phyloP scores from a whole-genome alignment of 2,888 invertebrate genomes.

The Torymus texanus region DNA sequence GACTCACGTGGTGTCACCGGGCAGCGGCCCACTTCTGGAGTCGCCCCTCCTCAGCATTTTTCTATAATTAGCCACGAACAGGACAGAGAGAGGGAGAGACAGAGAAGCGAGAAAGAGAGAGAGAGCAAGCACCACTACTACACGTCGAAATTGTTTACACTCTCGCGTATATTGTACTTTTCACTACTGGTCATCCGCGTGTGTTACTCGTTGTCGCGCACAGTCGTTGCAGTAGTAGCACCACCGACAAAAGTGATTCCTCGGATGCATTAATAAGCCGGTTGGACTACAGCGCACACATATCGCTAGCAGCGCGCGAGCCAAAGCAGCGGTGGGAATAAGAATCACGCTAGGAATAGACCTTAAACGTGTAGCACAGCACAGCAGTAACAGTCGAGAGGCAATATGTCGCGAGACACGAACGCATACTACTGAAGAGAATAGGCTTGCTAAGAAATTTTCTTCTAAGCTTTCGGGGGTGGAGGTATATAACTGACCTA shows the following conservation, averaged over 20 bases:
- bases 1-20: too few relatives aligned
- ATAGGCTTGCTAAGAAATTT: slow-evolving; percentile 55
- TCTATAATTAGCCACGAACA: background rate
- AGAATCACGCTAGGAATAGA: slow-evolving; percentile 65
- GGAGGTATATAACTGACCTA: background rate
- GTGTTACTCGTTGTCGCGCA: slow-evolving; percentile 47
- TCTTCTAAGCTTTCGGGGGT: slow-evolving; percentile 34
- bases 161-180: slow-evolving; percentile 7
- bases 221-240: background rate
- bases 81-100: too few relatives aligned
- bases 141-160: slow-evolving; percentile 27
- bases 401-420: background rate
- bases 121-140: too few relatives aligned
- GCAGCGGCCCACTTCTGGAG: background rate
- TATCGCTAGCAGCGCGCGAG: background rate
- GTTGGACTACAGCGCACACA: background rate
- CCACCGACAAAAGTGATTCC: slow-evolving; percentile 25
- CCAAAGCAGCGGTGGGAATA: slow-evolving; percentile 62
- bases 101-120: too few relatives aligned
- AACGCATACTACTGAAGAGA: slow-evolving; percentile 55
- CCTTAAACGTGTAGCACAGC: slow-evolving; percentile 53
- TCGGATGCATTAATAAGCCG: slow-evolving; percentile 57
- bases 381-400: slow-evolving; percentile 31
- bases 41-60: background rate
- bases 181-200: slow-evolving; percentile 46